Conservation (phyloP, 2,113 vertebrate genomes). For the Chauna torquata region DNA sequence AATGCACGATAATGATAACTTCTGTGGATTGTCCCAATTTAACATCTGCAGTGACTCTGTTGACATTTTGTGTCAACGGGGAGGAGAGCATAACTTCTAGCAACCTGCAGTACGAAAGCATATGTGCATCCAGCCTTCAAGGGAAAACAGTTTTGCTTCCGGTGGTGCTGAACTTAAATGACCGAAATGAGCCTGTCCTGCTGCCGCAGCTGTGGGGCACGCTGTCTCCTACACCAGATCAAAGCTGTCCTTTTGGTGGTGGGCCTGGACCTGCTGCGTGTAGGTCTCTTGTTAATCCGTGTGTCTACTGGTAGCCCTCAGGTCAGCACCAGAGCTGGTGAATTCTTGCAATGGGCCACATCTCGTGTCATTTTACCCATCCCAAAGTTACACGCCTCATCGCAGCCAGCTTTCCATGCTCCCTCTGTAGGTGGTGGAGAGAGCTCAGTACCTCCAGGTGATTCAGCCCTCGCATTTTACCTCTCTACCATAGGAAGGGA, state of each 20-base stretch:
- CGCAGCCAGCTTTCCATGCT: background rate
- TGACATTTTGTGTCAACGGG: background rate
- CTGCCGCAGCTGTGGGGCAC: background rate
- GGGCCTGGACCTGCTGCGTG: background rate
- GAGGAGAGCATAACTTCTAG: background rate
- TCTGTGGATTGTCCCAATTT: background rate
- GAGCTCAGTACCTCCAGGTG: background rate
- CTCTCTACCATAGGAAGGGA: background rate
- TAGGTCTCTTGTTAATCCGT: background rate
- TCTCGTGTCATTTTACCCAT: background rate
- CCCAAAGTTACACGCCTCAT: background rate
- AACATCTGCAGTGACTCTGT: background rate
- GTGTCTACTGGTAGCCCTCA: background rate
- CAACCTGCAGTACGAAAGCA: background rate
- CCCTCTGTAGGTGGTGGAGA: background rate
- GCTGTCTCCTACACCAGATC: background rate
- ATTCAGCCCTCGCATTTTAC: background rate
- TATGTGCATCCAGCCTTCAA: background rate
- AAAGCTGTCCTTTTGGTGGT: background rate
- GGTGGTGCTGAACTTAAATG: background rate
- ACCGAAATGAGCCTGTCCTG: background rate
- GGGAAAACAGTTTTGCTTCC: background rate
- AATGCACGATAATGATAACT: background rate
- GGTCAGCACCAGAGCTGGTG: background rate
- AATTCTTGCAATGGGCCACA: background rate